Evolutionary conservation across 2,113 vertebrate genomes (phyloP).

Genomic region (Cnemophilus loriae): DNA sequence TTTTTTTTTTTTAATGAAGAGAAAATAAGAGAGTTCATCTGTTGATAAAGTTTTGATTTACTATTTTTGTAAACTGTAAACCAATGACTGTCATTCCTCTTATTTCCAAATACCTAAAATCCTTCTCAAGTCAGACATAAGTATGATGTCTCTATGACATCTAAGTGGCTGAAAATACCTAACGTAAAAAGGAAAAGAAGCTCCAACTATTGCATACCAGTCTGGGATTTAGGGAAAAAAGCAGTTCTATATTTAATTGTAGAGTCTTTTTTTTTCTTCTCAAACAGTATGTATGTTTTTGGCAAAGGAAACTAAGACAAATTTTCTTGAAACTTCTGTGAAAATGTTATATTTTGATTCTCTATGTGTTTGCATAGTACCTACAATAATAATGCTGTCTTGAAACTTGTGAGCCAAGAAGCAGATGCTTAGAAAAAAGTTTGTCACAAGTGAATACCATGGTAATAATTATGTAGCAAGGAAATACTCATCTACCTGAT

Average conservation of each 20-base stretch:
- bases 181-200: neutral
- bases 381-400: neutral
- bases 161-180: neutral
- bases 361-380: neutral
- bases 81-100: neutral
- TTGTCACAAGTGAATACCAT: neutral
- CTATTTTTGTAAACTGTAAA: neutral
- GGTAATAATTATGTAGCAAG: neutral
- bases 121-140: neutral
- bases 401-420: neutral
- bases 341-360: neutral
- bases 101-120: neutral
- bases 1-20: neutral
- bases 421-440: neutral
- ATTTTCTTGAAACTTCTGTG: neutral
- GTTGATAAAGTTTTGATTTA: constrained; percentile 44
- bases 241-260: rapidly evolving
- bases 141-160: neutral
- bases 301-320: neutral
- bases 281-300: neutral
- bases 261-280: neutral
- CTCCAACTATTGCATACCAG: neutral
- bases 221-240: neutral
- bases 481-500: neutral
- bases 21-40: neutral